phyloP scores from a whole-genome alignment of 2,113 vertebrate species.

The Bothrops jararaca region DNA sequence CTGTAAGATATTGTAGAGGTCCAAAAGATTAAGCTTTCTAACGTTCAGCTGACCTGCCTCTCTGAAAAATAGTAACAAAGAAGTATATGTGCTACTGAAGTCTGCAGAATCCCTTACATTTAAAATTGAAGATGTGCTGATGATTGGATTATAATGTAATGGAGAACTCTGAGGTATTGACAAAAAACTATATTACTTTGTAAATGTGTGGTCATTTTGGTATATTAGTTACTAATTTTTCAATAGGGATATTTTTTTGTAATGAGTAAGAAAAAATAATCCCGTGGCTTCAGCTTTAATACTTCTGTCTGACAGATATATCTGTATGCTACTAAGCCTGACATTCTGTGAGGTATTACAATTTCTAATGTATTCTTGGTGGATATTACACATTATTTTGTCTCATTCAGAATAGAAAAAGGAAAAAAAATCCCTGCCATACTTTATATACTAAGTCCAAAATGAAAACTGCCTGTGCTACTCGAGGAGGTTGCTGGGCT shows the following conservation, averaged over 20 bases:
- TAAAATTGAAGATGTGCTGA: slow-evolving; percentile 45
- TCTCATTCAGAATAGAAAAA: neutral
- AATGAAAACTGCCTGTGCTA: too few relatives aligned
- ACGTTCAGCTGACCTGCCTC: neutral
- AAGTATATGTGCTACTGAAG: slow-evolving; percentile 5
- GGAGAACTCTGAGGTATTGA: slow-evolving; percentile 49
- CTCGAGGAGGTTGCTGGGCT: too few relatives aligned
- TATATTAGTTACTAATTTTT: slow-evolving; percentile 55
- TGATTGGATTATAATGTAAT: slow-evolving; percentile 60
- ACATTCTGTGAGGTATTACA: slow-evolving; percentile 39
- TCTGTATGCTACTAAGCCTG: slow-evolving; percentile 42
- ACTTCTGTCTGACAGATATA: slow-evolving; percentile 49
- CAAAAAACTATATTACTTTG: slow-evolving; percentile 56
- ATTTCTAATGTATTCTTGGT: slow-evolving; percentile 21
- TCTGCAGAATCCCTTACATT: slow-evolving; percentile 29
- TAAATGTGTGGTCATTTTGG: slow-evolving; percentile 50
- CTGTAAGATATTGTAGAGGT: neutral
- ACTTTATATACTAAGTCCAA: neutral
- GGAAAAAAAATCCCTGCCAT: neutral
- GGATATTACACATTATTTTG: neutral
- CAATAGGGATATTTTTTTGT: slow-evolving; percentile 59
- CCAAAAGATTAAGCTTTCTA: fast-evolving
- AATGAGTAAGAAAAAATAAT: slow-evolving; percentile 65
- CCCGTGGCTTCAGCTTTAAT: slow-evolving; percentile 54
- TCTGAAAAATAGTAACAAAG: slow-evolving; percentile 4